phyloP scores from a whole-genome alignment of 2,888 invertebrate genomes.

The Mythimna pallens region DNA sequence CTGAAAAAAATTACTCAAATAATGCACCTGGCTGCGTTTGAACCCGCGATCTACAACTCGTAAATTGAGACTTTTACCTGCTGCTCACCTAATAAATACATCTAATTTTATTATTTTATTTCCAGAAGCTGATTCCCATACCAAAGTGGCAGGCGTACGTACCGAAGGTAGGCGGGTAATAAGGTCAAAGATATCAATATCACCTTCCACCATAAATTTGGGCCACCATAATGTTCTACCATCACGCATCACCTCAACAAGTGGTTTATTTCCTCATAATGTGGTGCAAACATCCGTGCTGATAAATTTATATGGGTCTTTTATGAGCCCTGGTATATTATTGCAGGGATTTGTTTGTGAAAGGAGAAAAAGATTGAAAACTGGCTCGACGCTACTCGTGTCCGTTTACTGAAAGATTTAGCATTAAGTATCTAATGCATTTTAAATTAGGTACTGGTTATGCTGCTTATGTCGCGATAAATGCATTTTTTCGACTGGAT shows the following conservation, averaged over 20 bases:
- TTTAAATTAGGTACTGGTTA: background rate
- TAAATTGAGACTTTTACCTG: no score
- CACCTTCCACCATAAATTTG: conserved; percentile 53
- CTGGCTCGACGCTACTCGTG: no score
- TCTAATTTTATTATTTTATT: background rate
- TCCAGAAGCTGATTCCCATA: conserved; percentile 7
- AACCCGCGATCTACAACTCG: no score
- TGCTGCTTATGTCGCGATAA: no score
- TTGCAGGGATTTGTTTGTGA: conserved; percentile 42
- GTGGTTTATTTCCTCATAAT: conserved; percentile 74
- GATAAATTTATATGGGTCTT: conserved; percentile 61
- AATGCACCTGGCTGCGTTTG: no score
- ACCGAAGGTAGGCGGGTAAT: conserved; percentile 43
- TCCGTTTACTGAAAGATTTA: background rate
- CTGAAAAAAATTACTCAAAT: no score
- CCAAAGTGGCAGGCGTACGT: conserved; percentile 35
- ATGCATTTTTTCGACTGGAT: no score
- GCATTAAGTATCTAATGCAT: background rate
- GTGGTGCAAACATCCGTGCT: conserved; percentile 63
- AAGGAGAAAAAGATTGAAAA: background rate
- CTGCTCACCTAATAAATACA: no score
- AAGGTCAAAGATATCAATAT: conserved; percentile 67
- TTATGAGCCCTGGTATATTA: conserved; percentile 35
- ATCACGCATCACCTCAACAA: conserved; percentile 74
- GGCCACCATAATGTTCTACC: conserved; percentile 54